Base-by-base conservation (phyloP, 1,140 invertebrate genomes). In the Lethrus apterus region DNA sequence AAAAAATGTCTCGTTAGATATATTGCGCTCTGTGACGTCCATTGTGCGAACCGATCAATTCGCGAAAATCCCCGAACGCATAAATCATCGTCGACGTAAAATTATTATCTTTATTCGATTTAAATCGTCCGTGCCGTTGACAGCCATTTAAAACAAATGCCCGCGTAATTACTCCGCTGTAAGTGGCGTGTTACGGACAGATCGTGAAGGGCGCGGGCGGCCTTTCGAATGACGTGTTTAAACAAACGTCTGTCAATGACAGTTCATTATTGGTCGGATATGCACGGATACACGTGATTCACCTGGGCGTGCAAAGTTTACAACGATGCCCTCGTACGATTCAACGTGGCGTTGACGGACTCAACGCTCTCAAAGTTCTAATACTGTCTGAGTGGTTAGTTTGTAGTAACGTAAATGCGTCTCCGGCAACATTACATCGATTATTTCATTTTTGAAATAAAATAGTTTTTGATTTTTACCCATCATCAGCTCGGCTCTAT, bases 231-330 rank as follows among this genome's bases (percentile, higher is more conserved):
- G 32, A 34, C 14, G 32, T 14, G 15, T 14, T 14, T 34, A 34
- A 34, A 34, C 32, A 34, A 34, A 34, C 19, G 19, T 34, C 32
- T 34, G 32, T 34, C 32, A 34, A 15, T 34, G 32, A 34, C 32
- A 34, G 32, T 14, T 34, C 32, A 34, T 34, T 34, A 34, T 34
- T 18, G 32, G 19, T 18, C 19, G 17, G 19, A 34, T 34, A 34
- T 15, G 32, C 7, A 18, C 14, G 9, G 17, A 9, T 34, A 34
- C 32, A 34, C 32, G 32, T 34, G 32, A 34, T 34, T 34, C 13
- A 34, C 32, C 32, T 34, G 32, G 9, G 15, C 32, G 17, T 34
- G 17, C 4, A n/a, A n/a, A 11, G 32, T 34, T 18, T 29, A 11
- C 26, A 29, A 9, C 9, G 9, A n/a, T 29, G 13, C 13, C 26